Base-by-base conservation (phyloP, 2,888 invertebrate species). In the Polymixis lichenea region DNA sequence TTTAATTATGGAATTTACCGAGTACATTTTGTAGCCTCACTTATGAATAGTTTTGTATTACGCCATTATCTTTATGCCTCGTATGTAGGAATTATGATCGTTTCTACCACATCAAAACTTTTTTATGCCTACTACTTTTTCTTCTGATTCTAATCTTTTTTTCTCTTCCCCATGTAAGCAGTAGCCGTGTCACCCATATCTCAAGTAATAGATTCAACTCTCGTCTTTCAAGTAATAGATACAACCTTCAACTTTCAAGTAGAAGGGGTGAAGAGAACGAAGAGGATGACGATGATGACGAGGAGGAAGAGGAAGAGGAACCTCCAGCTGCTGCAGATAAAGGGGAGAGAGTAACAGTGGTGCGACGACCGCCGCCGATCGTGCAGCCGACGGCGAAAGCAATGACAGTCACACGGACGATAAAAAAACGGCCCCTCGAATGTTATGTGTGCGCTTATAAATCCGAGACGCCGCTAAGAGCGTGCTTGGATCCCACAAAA, bases 381-480 rank as follows among this genome's bases (percentile, higher is more conserved):
- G 15, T 87, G 43, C 77, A 78, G 82, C 85, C 90, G 0, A 90
- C 92, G 0, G 82, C 88, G 0, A 90, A 90, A 65, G 43, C 87
- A 2, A 19, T 88, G 1, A 79, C 90, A 8, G 85, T 89, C 9
- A 92, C 93, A 0, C 89, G 94, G 55, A 94, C 94, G 0, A 79
- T 88, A 2, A 94, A 93, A 72, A 92, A 89, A 76, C 89, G 93
- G 5, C 95, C 95, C 0, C 83, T 96, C 11, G 96, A 96, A 86
- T 96, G 96, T 86, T 96, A 93, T 76, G 94, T 95, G 2, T 96
- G 96, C 72, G 93, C 94, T 4, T 96, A 92, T 82, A 96, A 95
- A 80, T 86, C 92, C 0, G 95, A 95, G 53, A 92, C 92, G 2
- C 93, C 93, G 9, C 77, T 94, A 0, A 91, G 92, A 80, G 92